Conservation (phyloP, 2,113 vertebrate species). For the Hippocampus barbouri region DNA sequence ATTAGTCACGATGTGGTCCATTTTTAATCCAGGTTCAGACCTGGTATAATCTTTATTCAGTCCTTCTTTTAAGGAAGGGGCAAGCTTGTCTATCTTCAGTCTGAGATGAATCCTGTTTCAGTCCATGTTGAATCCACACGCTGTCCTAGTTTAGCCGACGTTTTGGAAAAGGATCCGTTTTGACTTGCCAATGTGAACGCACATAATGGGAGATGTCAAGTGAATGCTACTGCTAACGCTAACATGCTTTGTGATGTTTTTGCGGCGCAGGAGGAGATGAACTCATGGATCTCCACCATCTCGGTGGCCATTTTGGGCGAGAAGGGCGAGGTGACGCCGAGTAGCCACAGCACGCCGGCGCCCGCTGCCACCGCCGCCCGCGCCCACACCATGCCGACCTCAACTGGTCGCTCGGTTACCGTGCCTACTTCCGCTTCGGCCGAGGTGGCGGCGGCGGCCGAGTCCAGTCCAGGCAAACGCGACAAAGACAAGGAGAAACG, state of each 20-base stretch:
- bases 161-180: background rate
- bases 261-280: constrained; percentile 91
- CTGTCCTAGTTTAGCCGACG: background rate
- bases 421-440: constrained; percentile 71
- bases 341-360: constrained; percentile 91
- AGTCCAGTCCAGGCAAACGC: constrained; percentile 95
- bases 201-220: background rate
- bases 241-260: background rate
- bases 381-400: constrained; percentile 91
- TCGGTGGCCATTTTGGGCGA: constrained; percentile 77
- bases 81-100: background rate
- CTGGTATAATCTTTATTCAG: background rate
- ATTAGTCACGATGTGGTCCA: background rate
- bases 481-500: constrained; percentile 98
- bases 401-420: constrained; percentile 81
- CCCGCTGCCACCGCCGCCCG: constrained; percentile 76
- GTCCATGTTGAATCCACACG: background rate
- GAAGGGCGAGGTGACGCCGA: constrained; percentile 83
- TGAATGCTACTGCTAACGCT: background rate
- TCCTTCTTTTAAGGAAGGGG: background rate
- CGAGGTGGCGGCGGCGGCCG: constrained; percentile 65
- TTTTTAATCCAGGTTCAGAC: background rate
- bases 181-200: too few relatives aligned
- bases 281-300: constrained; percentile 93
- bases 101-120: background rate